A percentile compares a stretch with the other conserved stretches of the same genome.
Evolutionary conservation across 1,140 invertebrate species (phyloP).

Genomic region (Venturia canescens): DNA sequence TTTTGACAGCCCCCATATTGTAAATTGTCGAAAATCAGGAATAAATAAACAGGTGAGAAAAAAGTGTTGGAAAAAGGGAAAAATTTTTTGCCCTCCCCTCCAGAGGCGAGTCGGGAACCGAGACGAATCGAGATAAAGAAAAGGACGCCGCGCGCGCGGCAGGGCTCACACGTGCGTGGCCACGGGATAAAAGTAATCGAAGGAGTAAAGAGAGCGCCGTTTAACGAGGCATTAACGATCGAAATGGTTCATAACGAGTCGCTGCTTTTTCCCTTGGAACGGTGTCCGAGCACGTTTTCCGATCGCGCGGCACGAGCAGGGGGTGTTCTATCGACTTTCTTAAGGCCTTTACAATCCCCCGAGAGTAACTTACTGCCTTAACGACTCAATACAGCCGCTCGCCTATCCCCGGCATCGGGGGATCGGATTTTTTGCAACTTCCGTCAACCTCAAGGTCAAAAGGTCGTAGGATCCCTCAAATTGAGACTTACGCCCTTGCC

Average conservation of each 20-base stretch:
- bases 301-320: too few species aligned
- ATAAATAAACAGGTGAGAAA: too few species aligned
- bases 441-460: not conserved
- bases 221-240: constrained; percentile 58
- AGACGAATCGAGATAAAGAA: too few species aligned
- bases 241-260: constrained; percentile 55
- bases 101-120: too few species aligned
- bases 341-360: not conserved
- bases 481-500: not conserved
- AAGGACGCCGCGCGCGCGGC: too few species aligned
- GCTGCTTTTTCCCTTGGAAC: constrained; percentile 38
- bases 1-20: too few species aligned
- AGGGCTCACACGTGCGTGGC: too few species aligned
- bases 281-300: not conserved
- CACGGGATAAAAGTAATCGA: not conserved
- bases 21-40: too few species aligned
- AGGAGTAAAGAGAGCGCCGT: too few species aligned
- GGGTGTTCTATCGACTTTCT: too few species aligned
- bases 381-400: constrained; percentile 57
- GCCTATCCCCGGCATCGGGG: not conserved
- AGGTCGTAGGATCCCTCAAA: not conserved
- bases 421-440: not conserved
- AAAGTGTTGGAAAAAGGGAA: too few species aligned
- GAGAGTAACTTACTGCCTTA: constrained; percentile 53
- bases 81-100: too few species aligned